Conservation (phyloP, 1,140 invertebrate genomes). For the Zaprionus taronus region DNA sequence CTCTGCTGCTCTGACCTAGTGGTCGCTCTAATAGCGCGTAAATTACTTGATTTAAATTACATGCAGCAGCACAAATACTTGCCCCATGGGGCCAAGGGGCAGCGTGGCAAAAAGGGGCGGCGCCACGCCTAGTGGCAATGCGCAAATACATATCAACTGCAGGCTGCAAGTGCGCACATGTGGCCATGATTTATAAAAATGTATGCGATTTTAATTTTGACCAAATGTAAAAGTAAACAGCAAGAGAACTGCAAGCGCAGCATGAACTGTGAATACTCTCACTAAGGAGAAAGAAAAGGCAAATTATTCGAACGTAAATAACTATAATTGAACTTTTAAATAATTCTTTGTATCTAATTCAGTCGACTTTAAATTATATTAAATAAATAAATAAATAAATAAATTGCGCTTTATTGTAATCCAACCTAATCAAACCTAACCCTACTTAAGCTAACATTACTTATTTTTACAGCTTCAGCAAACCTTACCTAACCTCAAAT, state of each 20-base stretch:
- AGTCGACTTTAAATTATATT: too few species aligned
- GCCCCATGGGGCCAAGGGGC: too few species aligned
- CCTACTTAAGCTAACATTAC: too few species aligned
- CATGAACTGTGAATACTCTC: slow-evolving; percentile 14
- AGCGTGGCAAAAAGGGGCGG: not conserved
- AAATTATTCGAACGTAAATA: too few species aligned
- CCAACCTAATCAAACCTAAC: not conserved
- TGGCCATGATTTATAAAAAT: slow-evolving; percentile 73
- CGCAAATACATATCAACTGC: slow-evolving; percentile 32
- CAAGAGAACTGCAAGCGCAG: not conserved
- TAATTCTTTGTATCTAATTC: too few species aligned
- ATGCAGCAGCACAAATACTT: not conserved
- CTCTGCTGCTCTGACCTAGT: slow-evolving; percentile 12
- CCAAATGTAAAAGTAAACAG: slow-evolving; percentile 60
- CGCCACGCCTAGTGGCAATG: slow-evolving; percentile 19
- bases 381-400: too few species aligned
- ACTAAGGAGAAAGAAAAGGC: not conserved
- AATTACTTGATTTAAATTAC: slow-evolving; percentile 76
- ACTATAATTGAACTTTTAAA: too few species aligned
- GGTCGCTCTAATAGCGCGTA: slow-evolving; percentile 72
- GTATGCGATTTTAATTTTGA: slow-evolving; percentile 71
- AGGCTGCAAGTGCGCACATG: slow-evolving; percentile 39
- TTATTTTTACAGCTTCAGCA: too few species aligned
- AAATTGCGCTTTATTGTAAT: too few species aligned
- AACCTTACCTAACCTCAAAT: not conserved